Evolutionary conservation across 2,888 invertebrate genomes (phyloP).

Genomic region (Polia nebulosa): DNA sequence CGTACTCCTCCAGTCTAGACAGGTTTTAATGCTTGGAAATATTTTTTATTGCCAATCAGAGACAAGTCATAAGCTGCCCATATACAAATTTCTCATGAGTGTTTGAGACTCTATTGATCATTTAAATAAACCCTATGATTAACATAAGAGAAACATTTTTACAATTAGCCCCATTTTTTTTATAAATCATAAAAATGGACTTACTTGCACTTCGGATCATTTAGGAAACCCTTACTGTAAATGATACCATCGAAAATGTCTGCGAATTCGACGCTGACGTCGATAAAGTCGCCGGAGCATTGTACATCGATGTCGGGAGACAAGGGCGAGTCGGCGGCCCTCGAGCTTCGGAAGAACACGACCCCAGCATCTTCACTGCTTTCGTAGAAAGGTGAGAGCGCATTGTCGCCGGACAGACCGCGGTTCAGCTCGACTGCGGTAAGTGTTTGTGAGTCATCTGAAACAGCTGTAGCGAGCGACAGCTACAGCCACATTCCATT

Average conservation of each 20-base stretch:
- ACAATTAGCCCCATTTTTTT: no score
- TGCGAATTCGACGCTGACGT: conserved; percentile 92
- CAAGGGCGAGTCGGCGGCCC: conserved; percentile 89
- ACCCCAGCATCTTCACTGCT: conserved; percentile 84
- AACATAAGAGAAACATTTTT: no score
- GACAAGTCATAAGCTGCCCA: not conserved
- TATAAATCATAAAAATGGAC: conserved; percentile 68
- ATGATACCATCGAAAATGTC: conserved; percentile 93
- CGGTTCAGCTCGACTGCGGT: conserved; percentile 87
- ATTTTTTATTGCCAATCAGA: not conserved
- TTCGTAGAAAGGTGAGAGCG: conserved; percentile 84
- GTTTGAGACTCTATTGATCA: not conserved
- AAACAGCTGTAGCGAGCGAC: conserved; percentile 90
- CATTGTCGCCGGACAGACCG: conserved; percentile 82
- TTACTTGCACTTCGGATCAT: conserved; percentile 93
- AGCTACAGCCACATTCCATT: conserved; percentile 76
- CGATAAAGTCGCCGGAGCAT: conserved; percentile 91
- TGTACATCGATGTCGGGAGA: conserved; percentile 92
- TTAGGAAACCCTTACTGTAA: conserved; percentile 93
- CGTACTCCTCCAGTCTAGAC: not conserved
- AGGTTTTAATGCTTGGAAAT: not conserved
- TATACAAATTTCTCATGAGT: no score
- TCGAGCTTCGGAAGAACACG: conserved; percentile 85
- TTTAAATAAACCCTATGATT: no score
- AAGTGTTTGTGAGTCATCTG: conserved; percentile 83